Evolutionary conservation across 2,888 invertebrate species (phyloP).

Genomic region (Chouioia cunea): DNA sequence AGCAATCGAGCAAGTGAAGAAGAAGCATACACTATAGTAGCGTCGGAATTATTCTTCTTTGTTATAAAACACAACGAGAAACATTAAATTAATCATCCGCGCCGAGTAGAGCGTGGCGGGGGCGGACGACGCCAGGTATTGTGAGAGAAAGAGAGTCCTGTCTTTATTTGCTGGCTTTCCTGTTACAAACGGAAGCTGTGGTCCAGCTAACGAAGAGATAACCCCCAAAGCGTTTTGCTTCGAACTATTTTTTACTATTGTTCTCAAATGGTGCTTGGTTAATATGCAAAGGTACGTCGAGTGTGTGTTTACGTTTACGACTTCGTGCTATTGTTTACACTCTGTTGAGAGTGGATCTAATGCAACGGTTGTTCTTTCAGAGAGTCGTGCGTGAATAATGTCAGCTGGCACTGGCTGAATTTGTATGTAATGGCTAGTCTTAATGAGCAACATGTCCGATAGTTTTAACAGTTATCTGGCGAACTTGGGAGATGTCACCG

Average conservation of each 20-base stretch:
- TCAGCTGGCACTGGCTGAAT: conserved; percentile 1
- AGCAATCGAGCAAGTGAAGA: no score
- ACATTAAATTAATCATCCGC: no score
- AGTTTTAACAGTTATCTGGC: conserved; percentile 72
- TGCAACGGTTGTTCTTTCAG: conserved; percentile 25
- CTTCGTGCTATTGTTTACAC: neutral
- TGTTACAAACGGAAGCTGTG: conserved; percentile 10
- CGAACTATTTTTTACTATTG: neutral
- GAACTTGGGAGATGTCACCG: conserved; percentile 74
- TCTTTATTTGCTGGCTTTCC: no score
- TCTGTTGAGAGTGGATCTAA: neutral
- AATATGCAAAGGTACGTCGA: conserved; percentile 26
- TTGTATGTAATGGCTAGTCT: conserved; percentile 22
- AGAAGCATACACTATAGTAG: no score
- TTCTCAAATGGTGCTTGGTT: neutral
- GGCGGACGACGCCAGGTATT: no score
- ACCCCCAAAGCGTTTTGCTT: neutral
- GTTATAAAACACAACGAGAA: no score
- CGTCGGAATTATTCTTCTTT: no score
- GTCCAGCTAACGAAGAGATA: neutral
- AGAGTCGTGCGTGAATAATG: conserved; percentile 16
- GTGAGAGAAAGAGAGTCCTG: no score
- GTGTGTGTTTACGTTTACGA: no score
- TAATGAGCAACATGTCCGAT: conserved; percentile 60
- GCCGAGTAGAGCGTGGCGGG: no score